Conservation (phyloP, 2,888 invertebrate genomes). For the Eupithecia pulchellata region DNA sequence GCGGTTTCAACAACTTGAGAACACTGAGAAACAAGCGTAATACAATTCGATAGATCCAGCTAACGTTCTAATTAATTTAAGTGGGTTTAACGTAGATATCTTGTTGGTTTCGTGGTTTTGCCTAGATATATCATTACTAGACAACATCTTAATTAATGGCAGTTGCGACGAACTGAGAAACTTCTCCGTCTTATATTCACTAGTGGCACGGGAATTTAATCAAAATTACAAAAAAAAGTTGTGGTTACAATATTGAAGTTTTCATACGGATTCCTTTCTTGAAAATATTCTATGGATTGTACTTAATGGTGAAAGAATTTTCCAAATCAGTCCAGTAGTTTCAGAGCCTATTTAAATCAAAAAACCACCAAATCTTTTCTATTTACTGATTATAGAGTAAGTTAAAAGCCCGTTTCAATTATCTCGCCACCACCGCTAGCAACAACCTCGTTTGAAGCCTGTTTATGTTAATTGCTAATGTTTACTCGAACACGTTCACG, state of each 20-base stretch:
- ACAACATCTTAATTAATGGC: conserved; percentile 12
- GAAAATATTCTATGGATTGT: too few relatives aligned
- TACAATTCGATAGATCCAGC: conserved; percentile 29
- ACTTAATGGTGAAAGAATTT: too few relatives aligned
- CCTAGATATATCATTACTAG: conserved; percentile 12
- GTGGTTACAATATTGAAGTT: too few relatives aligned
- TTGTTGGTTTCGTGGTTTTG: conserved; percentile 25
- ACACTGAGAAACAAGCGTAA: conserved; percentile 40
- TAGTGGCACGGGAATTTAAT: too few relatives aligned
- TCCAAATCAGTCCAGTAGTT: too few relatives aligned
- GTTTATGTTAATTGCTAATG: conserved; percentile 16
- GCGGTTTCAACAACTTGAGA: conserved; percentile 46
- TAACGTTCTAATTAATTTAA: conserved; percentile 32
- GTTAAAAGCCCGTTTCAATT: background rate
- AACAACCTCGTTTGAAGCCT: conserved; percentile 10
- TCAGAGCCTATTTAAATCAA: too few relatives aligned
- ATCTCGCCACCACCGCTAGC: background rate
- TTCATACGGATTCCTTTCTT: too few relatives aligned
- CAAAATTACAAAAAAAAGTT: too few relatives aligned
- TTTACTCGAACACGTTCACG: conserved; percentile 28
- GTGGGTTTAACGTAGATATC: conserved; percentile 20
- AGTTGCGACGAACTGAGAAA: background rate
- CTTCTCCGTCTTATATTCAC: background rate
- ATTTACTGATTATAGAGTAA: too few relatives aligned
- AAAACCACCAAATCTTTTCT: too few relatives aligned